Base-by-base conservation (phyloP, 1,140 invertebrate species). In the Adoxophyes honmai region DNA sequence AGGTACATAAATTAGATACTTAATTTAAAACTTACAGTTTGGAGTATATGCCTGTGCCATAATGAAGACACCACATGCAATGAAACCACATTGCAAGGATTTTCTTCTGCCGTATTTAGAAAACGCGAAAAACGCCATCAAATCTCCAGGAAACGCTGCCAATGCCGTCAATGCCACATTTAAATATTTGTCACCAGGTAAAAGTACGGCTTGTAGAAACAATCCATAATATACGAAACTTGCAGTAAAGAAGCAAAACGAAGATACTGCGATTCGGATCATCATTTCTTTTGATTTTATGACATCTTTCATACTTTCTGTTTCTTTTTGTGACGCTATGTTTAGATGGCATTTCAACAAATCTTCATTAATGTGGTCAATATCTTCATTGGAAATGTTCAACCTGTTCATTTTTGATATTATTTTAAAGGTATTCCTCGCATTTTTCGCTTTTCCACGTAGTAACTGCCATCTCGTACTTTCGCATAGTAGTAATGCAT, bases 181-280 rank as follows among this genome's bases (percentile, higher is more conserved):
- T 8, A 91, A 80, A 71, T 94, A 95, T 67, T 91, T 88, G 66
- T 91, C 91, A 8, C 94, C 94, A 21, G 91, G 92, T 15, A 96
- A 81, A 33, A 93, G 90, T 4, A 94, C 93, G 0, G 94, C 92
- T 70, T 95, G 94, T 0, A 96, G 88, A 1, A 94, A 93, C 7
- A 96, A 74, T 0, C 95, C 95, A 67, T 95, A 96, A 73, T 95
- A 96, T 1, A 95, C 90, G 55, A 95, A 93, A 8, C 92, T 91
- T 57, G 92, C 92, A 1, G 92, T 90, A 11, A 94, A 90, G 90
- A 92, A 95, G 73, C 90, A 94, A 70, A 94, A 90, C 33, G 90
- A 92, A 0, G 73, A 64, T 5, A 84, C 81, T 0, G 55, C 52
- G 6, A 86, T 51, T 6, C 83, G 68, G 42, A 68, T 66, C 69